Base-by-base conservation (phyloP, 2,797 vertebrate genomes). In the Cyclopterus lumpus region DNA sequence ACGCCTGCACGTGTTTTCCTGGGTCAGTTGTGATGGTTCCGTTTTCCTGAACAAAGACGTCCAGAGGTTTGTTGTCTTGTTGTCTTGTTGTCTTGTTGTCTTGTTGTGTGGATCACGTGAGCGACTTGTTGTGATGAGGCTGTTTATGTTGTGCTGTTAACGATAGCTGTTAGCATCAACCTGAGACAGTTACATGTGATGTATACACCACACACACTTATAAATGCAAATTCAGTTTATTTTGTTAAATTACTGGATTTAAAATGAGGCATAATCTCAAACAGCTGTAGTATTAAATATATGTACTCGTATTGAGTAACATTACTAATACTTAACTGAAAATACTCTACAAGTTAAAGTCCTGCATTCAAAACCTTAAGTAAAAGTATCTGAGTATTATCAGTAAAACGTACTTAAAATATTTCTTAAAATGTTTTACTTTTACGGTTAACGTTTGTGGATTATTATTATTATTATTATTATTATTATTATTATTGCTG, bases 41-140 rank as follows among this genome's bases (percentile, higher is more conserved):
- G 1, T 12, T 38, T 26, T n/a, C 34, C 6, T 24, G 12, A 60
- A 24, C 28, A 32, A 28, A 65, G 16, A 36, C 2, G 15, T 8
- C 8, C 0, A 8, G 8, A 88, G 86, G 87, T 86, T 66, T 1
- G 26, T 9, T 82, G 58, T 1, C 0, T 0, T 3, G 3, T 66
- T 1, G 26, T 9, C 81, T 58, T 1, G 0, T 0, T 3, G 3
- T 8, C 59, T 1, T 28, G 3, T 8, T 60, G 1, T 34, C 0
- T 28, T 28, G 1, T 9, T 32, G 2, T 30, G 14, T 55, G 2
- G 0, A 0, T 28, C 49, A 42, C 1, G 0, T 34, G 22, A 6
- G 7, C 8, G 15, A 22, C 8, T 8, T 12, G 26, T 6, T 36
- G n/a, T 49, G 16, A 1, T 3, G 11, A 24, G 20, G 1, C 42